Conservation (phyloP, 2,888 invertebrate genomes). For the Hymenopus coronatus region DNA sequence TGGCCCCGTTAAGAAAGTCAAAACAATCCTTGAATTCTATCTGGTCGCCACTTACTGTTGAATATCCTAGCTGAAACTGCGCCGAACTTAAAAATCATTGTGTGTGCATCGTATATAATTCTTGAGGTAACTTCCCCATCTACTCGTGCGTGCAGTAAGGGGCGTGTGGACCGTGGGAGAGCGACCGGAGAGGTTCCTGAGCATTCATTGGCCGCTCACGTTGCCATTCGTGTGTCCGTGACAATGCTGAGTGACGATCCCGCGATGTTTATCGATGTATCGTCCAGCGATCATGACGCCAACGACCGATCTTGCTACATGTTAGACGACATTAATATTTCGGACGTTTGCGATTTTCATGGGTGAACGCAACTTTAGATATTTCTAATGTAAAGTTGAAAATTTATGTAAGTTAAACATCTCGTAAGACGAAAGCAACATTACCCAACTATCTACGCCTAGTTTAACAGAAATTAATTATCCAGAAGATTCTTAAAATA, state of each 20-base stretch:
- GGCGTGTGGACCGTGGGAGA: neutral
- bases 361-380: neutral
- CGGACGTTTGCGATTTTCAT: neutral
- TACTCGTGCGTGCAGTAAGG: neutral
- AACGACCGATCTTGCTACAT: neutral
- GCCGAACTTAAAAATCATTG: neutral
- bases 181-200: neutral
- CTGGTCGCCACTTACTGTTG: neutral
- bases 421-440: no score
- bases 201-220: neutral
- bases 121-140: neutral
- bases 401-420: no score
- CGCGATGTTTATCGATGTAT: neutral
- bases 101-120: neutral
- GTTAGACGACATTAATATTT: neutral
- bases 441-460: no score
- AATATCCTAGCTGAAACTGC: neutral
- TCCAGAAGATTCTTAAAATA: neutral
- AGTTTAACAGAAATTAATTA: neutral
- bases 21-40: neutral
- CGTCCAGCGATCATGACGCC: neutral
- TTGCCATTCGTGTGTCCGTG: neutral
- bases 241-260: neutral
- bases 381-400: neutral
- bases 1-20: no score